A percentile compares a stretch with the other conserved stretches of the same genome.
These are phyloP conservation scores for Brienomyrus brachyistius DNA, from an alignment of 2,113 vertebrate species.

Conservation along the genomic window DNA sequence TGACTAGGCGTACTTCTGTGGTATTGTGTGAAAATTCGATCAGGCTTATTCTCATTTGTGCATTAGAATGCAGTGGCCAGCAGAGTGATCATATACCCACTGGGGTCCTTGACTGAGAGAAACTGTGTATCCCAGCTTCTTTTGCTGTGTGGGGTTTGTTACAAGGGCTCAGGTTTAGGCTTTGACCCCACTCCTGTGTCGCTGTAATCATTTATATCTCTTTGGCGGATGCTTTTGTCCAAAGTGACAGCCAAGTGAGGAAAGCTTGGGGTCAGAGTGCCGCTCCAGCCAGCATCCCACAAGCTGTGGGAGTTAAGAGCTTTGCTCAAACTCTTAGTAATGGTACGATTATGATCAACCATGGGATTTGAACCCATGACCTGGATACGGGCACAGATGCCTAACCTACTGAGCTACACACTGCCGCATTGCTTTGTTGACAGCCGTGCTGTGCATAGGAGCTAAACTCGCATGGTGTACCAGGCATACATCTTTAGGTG, in stretches of 20 bases:
- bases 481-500: no score
- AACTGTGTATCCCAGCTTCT: neutral
- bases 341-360: neutral
- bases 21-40: neutral
- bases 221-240: neutral
- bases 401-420: neutral
- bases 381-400: neutral
- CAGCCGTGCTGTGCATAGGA: neutral
- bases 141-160: neutral
- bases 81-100: neutral
- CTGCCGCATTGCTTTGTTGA: neutral
- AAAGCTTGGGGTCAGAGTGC: neutral
- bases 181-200: neutral
- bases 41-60: neutral
- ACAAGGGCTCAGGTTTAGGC: neutral
- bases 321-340: neutral
- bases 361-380: neutral
- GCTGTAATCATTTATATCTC: neutral
- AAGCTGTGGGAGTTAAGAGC: neutral
- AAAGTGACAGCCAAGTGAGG: neutral
- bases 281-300: neutral
- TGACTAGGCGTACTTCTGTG: neutral
- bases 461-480: neutral
- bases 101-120: neutral
- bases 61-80: neutral